Percentiles rank a stretch among this genome's conserved stretches.
Conservation (phyloP, 2,797 vertebrate species). For the Hippoglossus hippoglossus region DNA sequence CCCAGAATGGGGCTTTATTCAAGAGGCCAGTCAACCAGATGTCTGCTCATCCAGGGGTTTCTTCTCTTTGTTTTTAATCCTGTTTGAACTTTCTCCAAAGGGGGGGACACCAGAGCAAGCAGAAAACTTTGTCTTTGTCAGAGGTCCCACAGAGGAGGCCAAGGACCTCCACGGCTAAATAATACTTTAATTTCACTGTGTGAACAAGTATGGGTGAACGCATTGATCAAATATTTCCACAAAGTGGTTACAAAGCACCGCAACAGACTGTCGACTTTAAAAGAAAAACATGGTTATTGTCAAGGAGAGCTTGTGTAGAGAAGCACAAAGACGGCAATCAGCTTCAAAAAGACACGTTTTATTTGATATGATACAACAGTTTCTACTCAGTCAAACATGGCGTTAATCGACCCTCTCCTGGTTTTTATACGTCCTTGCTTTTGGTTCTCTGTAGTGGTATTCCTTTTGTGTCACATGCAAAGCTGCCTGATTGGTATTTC, state of each 20-base stretch:
- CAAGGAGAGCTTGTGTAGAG: neutral
- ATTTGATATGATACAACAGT: constrained; percentile 86
- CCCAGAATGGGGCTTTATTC: constrained; percentile 81
- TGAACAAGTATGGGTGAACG: too few species aligned
- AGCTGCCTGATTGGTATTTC: constrained; percentile 56
- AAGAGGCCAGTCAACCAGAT: constrained; percentile 81
- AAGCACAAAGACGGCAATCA: constrained; percentile 18
- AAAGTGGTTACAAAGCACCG: neutral
- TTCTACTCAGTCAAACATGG: constrained; percentile 75
- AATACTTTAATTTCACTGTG: constrained; percentile 1
- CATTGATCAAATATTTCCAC: neutral
- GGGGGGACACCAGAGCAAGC: constrained; percentile 51
- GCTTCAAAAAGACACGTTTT: constrained; percentile 80
- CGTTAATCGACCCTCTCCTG: constrained; percentile 59
- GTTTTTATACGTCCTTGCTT: constrained; percentile 47
- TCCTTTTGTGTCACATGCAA: constrained; percentile 81
- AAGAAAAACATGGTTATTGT: neutral
- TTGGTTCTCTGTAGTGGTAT: constrained; percentile 71
- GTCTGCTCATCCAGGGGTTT: constrained; percentile 82
- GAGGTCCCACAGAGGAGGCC: constrained; percentile 26
- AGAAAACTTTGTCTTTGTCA: constrained; percentile 55
- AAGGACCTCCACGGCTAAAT: constrained; percentile 13
- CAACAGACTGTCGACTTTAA: neutral
- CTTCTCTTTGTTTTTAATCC: constrained; percentile 74
- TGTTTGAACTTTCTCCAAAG: constrained; percentile 73